Base-by-base conservation (phyloP, 2,113 vertebrate genomes). In the Puntigrus tetrazona region DNA sequence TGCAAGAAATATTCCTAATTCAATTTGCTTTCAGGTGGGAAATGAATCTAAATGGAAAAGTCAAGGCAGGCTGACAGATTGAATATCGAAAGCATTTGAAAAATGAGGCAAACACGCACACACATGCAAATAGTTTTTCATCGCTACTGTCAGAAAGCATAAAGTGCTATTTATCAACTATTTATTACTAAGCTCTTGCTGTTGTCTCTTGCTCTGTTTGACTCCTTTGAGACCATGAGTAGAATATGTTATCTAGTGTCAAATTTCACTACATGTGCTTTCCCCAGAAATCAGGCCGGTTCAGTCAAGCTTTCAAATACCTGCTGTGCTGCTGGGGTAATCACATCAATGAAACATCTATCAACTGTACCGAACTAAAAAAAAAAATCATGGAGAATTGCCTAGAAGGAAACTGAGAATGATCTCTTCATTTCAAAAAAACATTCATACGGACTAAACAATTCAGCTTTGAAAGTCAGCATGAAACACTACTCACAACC, bases 151-250 rank as follows among this genome's bases (percentile, higher is more conserved):
- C 45, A 70, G 29, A 34, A 82, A 45, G 3, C 65, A 70, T 22
- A 11, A 81, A 81, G 63, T 52, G 31, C 29, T 70, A n/a, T 81
- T 81, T 81, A 82, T 70, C 79, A 70, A 47, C 61, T 70, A 82
- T 82, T n/a, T 18, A 82, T 70, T 81, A 65, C 61, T 50, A 81
- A 47, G 78, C 41, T 67, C 22, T 52, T 82, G 31, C 63, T 70
- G 45, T 69, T 82, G 61, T 50, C 47, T 70, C 14, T 34, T n/a
- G 25, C 79, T 67, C 79, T 4, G 45, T 52, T 52, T n/a, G 61
- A 70, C 65, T 50, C 47, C 47, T 38, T 55, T 70, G 65, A 82
- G 45, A 67, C 61, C 45, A n/a, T 52, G 22, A 47, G 61, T 7
- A 70, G 22, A 81, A 81, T 36, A 81, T 70, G 61, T 67, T 47